Evolutionary conservation across 2,888 invertebrate species (phyloP), one percentile per base, ranked within the genome.

Genomic region (Odontocolon sp.): DNA sequence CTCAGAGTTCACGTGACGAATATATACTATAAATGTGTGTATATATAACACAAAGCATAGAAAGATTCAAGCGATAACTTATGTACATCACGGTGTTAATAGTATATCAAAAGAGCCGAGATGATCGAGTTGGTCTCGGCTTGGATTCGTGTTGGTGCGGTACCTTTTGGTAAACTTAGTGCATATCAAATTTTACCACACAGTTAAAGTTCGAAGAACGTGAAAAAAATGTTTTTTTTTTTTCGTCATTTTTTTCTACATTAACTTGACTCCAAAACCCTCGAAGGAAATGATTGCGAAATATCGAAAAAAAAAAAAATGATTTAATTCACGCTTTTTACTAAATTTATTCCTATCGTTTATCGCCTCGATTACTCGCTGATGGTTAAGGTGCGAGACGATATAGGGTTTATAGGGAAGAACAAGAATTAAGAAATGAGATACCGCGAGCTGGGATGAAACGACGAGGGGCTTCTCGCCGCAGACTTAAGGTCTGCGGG

Each of bases 391-490:
- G 16, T 21, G n/a, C 23, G 63, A 36, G 52, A 67, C 40, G n/a
- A 31, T 8, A 21, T 1, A 52, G 31, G n/a, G n/a, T n/a, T n/a
- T 0, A 28, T 42, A 56, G 8, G 36, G 18, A 63, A 28, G 26
- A 72, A 61, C 40, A 50, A 68, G 56, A 47, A 59, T 40, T 36
- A 64, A 84, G 88, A 87, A 88, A 89, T 81, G 84, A 85, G 87
- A 89, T 86, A 88, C 87, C 68, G 84, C 28, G 66, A 38, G 45
- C 33, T 28, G 59, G 31, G 38, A 50, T 47, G 42, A 40, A 57
- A 9, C 11, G 36, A 84, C 83, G 83, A 83, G 81, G 84, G 88
- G 88, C 87, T 88, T 88, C 77, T 86, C 81, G 84, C 88, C 88
- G 82, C 88, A 88, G 88, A 88, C 88, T 88, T 87, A 83, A 84